Evolutionary conservation across 2,113 vertebrate genomes (phyloP).

Genomic region (Hippocampus guttulatus): DNA sequence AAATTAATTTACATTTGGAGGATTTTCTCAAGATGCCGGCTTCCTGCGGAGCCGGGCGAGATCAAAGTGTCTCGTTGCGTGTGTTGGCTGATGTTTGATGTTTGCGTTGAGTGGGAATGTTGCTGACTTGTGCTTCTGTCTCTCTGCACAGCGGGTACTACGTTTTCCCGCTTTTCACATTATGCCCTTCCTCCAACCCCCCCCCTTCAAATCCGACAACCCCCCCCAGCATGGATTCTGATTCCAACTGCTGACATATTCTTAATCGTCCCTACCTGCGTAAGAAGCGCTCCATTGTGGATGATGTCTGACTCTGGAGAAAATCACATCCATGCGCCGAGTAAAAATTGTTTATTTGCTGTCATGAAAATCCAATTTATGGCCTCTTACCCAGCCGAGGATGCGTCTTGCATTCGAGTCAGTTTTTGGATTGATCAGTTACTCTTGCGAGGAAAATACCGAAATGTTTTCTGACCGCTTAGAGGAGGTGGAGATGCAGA

Average conservation of each 20-base stretch:
- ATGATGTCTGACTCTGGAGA: conserved; percentile 26
- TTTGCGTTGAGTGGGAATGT: conserved; percentile 89
- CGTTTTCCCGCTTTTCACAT: conserved; percentile 65
- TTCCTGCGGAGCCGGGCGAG: conserved; percentile 88
- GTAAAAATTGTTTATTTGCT: conserved; percentile 1
- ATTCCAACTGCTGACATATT: conserved; percentile 50
- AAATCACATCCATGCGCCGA: conserved; percentile 15
- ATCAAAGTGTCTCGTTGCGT: conserved; percentile 96
- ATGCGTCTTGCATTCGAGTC: neutral
- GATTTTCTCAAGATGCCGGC: conserved; percentile 97
- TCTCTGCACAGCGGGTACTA: conserved; percentile 80
- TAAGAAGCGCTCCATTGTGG: conserved; percentile 33
- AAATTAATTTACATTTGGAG: conserved; percentile 98
- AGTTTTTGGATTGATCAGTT: neutral
- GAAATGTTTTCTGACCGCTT: no score
- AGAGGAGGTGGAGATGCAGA: no score
- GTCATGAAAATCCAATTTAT: conserved; percentile 17
- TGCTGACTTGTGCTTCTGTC: conserved; percentile 86
- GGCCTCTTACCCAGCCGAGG: neutral
- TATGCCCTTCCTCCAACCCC: conserved; percentile 43
- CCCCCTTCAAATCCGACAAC: conserved; percentile 39
- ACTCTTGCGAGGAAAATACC: neutral
- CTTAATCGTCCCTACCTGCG: conserved; percentile 41
- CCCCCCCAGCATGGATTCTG: conserved; percentile 34
- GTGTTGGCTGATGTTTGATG: conserved; percentile 95